phyloP scores from a whole-genome alignment of 1,140 invertebrate species.

The Drosophila jambulina region DNA sequence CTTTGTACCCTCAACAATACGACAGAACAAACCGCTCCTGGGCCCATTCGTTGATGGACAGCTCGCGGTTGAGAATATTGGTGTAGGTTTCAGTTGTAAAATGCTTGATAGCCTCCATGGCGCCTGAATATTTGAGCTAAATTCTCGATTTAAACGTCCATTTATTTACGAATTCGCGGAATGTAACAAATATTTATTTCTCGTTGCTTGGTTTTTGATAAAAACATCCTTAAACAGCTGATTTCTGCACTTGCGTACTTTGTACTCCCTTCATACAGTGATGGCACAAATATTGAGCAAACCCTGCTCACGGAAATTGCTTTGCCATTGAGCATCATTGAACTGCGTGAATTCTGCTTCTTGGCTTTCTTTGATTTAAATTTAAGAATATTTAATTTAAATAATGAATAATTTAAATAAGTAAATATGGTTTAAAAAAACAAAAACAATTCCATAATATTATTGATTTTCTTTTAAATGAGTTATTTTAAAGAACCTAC shows the following conservation, averaged over 20 bases:
- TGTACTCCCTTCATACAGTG: neutral
- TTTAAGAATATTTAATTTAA: neutral
- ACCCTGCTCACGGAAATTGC: neutral
- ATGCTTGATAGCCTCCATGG: conserved; percentile 26
- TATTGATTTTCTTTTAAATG: neutral
- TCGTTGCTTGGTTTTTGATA: conserved; percentile 6
- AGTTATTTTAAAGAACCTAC: too few species aligned
- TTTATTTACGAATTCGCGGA: neutral
- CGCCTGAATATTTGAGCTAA: neutral
- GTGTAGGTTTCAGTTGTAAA: conserved; percentile 36
- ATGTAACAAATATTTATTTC: conserved; percentile 6
- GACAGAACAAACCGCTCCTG: conserved; percentile 52
- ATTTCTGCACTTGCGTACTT: conserved; percentile 20
- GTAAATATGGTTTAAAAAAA: neutral
- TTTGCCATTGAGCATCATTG: neutral
- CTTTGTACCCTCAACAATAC: neutral
- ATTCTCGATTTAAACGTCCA: neutral
- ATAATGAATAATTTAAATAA: neutral
- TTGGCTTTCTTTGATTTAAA: neutral
- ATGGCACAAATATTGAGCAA: neutral
- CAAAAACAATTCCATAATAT: neutral
- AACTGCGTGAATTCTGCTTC: neutral
- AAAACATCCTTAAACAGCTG: conserved; percentile 47
- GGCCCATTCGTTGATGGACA: conserved; percentile 67
- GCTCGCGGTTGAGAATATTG: conserved; percentile 44